Evolutionary conservation across 2,113 vertebrate genomes (phyloP), one percentile per base, ranked within the genome.

Genomic region (Podilymbus podiceps): DNA sequence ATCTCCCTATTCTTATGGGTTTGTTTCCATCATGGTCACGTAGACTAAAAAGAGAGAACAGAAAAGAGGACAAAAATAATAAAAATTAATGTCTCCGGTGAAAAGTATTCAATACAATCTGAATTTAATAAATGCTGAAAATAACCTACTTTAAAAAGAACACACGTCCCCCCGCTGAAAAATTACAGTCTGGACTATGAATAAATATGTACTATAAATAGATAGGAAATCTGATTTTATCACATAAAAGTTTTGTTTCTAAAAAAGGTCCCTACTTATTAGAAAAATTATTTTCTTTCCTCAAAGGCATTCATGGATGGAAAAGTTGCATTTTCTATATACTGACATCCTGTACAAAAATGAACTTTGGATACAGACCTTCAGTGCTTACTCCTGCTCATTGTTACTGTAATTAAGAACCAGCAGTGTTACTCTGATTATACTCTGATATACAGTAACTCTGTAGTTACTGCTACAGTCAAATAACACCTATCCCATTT

Each of bases 1-100:
- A 97, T 95, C 97, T 96, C 85, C 92, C 94, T 97, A 84, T 98
- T 98, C 98, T 98, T 97, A 94, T 56, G 91, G 71, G 95, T 96
- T 93, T 95, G 62, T 92, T 92, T 97, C 92, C 78, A 73, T 95
- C 87, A 60, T 88, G 76, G 78, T 63, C 87, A 94, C 79, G 80
- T 89, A 89, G 69, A 97, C 72, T 93, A 89, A 96, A 97, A 95
- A 94, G 44, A 91, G 21, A 67, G 62, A 94, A 40, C 8, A 35
- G 23, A 72, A 88, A 95, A 55, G 18, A 89, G 30, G 28, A 75
- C 17, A 95, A 88, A 96, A 96, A 22, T 72, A 5, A 78, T 92
- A 55, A 88, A 92, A 97, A 80, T 91, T 76, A 66, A 28, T 55
- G 28, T 73, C 55, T 91, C 63, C 11, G 49, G 31, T 91, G 80